Base-by-base conservation (phyloP, 2,888 invertebrate genomes). In the Taphrorychus bicolor region DNA sequence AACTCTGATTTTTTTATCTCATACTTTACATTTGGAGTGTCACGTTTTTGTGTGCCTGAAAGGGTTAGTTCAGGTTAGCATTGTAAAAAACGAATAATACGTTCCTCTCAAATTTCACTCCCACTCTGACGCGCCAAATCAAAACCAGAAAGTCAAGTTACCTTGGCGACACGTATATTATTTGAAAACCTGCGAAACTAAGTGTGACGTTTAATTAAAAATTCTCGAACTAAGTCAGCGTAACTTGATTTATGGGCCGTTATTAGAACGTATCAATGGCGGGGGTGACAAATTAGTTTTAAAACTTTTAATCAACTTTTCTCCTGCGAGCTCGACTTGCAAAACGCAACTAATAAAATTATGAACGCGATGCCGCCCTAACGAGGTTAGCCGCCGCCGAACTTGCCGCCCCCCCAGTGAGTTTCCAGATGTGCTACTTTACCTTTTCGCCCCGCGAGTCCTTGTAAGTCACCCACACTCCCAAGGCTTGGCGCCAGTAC, bases 401-500 rank as follows among this genome's bases (percentile, higher is more conserved):
- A 32, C 32, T 32, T 32, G 9, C 32, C 11, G 7, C 32, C 32
- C 9, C 32, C 45, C 14, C 45, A 1, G 14, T 18, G 14, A 2
- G 45, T 45, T 45, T 45, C 14, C 14, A 5, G 14, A 14, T 45
- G 45, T 45, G 14, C 14, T n/a, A 2, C 7, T 45, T 84, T 82
- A 93, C 94, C 85, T 89, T 89, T 75, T 89, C 89, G 57, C 93
- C 93, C 73, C 87, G 87, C 52, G 90, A 87, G 80, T 93, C 91
- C 80, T 90, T 90, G 83, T 94, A 95, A 73, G 90, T 87, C 73
- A 90, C 85, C 93, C 94, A 94, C 73, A 88, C 87, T 60, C 85
- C 85, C 41, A 91, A 82, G 0, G 87, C 82, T 14, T 86, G 83
- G 22, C 94, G 85, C 89, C 91, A 92, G 81, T 93, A 95, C 78